A percentile compares a stretch with the other conserved stretches of the same genome.
Conservation (phyloP, 1,140 invertebrate genomes). For the Listronotus bonariensis region DNA sequence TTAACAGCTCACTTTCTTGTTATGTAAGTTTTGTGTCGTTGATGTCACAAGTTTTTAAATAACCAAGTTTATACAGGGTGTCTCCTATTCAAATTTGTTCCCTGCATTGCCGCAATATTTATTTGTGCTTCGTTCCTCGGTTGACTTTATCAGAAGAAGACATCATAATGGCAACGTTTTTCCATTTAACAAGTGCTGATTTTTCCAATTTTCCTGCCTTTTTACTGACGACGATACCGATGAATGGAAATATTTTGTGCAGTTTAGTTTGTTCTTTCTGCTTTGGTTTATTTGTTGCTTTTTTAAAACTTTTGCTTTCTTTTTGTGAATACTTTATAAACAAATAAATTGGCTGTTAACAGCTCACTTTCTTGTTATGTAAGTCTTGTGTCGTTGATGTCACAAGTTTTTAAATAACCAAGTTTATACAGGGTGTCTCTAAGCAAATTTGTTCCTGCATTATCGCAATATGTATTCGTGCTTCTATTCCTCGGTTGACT, state of each 20-base stretch:
- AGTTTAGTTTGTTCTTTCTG: neutral
- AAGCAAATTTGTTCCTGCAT: constrained; percentile 1
- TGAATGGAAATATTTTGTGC: constrained; percentile 12
- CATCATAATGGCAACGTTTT: constrained; percentile 10
- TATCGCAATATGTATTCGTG: neutral
- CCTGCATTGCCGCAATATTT: constrained; percentile 6
- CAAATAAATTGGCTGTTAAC: no score
- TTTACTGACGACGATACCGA: constrained; percentile 1
- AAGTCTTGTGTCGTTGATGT: no score
- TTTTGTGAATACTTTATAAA: no score
- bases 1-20: no score
- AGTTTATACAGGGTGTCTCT: no score
- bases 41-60: no score
- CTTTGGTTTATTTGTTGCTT: no score
- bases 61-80: no score
- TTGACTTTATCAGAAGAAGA: constrained; percentile 7
- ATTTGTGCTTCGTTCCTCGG: neutral
- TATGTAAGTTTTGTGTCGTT: no score
- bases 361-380: no score
- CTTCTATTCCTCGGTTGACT: neutral
- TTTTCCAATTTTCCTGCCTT: constrained; percentile 6
- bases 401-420: no score
- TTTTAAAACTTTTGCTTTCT: no score
- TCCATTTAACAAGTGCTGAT: constrained; percentile 15
- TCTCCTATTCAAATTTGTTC: neutral